A percentile compares a stretch with the other conserved stretches of the same genome.
Evolutionary conservation across 2,113 vertebrate species (phyloP).

Genomic region (Trichomycterus rosablanca): DNA sequence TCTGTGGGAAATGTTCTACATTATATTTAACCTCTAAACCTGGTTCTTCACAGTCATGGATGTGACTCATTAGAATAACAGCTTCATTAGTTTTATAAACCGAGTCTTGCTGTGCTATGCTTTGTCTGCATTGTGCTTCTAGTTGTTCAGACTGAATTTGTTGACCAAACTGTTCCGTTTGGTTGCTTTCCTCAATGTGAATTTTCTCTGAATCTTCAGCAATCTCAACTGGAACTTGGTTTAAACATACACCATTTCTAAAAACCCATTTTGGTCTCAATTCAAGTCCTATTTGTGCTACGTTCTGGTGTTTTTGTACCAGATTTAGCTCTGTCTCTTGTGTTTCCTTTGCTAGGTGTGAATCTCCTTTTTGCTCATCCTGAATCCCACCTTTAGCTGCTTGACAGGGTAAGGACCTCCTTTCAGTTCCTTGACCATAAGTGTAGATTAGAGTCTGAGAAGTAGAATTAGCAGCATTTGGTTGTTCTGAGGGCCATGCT

Average conservation of each 20-base stretch:
- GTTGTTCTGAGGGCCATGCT: slow-evolving; percentile 6
- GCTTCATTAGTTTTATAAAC: not conserved
- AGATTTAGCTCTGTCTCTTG: slow-evolving; percentile 13
- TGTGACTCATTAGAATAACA: not conserved
- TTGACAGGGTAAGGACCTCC: not conserved
- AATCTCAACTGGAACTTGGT: too few relatives aligned
- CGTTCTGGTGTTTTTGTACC: not conserved
- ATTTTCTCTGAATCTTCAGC: slow-evolving; percentile 13
- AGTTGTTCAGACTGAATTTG: not conserved
- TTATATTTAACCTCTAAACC: not conserved
- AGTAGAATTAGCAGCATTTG: not conserved
- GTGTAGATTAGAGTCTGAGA: slow-evolving; percentile 30
- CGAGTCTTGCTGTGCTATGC: slow-evolving; percentile 13
- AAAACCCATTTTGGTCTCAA: too few relatives aligned
- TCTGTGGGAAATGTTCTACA: not conserved
- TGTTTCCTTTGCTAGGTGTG: not conserved
- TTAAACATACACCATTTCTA: too few relatives aligned
- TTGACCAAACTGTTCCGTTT: slow-evolving; percentile 8
- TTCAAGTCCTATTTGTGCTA: slow-evolving; percentile 6
- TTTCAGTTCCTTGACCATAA: not conserved
- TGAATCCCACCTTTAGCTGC: slow-evolving; percentile 18
- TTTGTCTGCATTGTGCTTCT: slow-evolving; percentile 25
- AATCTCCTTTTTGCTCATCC: slow-evolving; percentile 4
- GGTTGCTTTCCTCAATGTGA: not conserved
- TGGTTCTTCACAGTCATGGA: not conserved